Conservation (phyloP, 2,113 vertebrate genomes). For the Sialia sialis region DNA sequence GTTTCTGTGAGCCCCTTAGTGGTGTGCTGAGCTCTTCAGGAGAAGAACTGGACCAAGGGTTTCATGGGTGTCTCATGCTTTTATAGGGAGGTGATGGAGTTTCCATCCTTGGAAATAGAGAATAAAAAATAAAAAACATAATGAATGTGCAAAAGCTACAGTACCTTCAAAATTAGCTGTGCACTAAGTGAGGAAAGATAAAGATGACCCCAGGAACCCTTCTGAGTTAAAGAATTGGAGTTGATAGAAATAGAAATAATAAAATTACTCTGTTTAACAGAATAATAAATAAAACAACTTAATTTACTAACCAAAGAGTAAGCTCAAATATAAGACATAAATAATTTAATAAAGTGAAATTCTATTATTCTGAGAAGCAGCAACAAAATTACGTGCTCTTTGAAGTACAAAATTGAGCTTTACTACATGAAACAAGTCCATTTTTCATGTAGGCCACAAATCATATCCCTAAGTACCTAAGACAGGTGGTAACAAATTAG, state of each 20-base stretch:
- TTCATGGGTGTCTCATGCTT: neutral
- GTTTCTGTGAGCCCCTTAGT: neutral
- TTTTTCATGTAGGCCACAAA: conserved; percentile 7
- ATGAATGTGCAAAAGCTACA: neutral
- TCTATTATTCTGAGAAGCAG: neutral
- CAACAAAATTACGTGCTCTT: neutral
- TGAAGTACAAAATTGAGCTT: conserved; percentile 38
- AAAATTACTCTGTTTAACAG: neutral
- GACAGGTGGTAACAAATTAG: neutral
- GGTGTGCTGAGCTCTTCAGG: neutral
- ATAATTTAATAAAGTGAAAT: neutral
- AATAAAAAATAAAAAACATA: neutral
- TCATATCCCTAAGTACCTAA: neutral
- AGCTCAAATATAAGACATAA: neutral
- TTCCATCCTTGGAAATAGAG: neutral
- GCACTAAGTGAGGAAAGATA: neutral
- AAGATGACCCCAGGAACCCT: neutral
- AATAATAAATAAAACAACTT: neutral
- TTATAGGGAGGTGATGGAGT: neutral
- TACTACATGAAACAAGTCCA: neutral
- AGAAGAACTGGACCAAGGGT: neutral
- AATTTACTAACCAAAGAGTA: neutral
- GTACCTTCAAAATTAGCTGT: neutral
- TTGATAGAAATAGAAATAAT: neutral
- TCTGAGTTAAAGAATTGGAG: neutral